Evolutionary conservation across 2,888 invertebrate genomes (phyloP).

Genomic region (Stegana nigrithorax): DNA sequence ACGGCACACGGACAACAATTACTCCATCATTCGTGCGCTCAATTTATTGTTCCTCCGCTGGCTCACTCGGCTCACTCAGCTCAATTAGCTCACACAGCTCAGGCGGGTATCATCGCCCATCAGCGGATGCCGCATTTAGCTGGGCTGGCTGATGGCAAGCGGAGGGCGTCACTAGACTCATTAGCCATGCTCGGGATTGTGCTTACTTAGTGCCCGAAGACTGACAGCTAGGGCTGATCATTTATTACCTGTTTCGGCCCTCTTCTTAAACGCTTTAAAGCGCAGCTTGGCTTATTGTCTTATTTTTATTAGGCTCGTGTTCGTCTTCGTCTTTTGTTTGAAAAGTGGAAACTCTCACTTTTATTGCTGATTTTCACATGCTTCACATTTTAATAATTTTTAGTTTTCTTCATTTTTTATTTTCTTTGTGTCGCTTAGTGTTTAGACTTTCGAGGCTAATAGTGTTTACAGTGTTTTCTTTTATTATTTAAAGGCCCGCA

Average conservation of each 20-base stretch:
- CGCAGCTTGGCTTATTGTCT: too few relatives aligned
- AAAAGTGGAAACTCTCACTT: conserved; percentile 62
- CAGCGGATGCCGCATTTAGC: not conserved
- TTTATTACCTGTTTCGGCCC: not conserved
- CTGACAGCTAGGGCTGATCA: not conserved
- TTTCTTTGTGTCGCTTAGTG: conserved; percentile 33
- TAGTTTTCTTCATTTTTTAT: conserved; percentile 1
- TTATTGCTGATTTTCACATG: conserved; percentile 56
- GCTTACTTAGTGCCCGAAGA: not conserved
- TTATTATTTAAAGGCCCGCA: not conserved
- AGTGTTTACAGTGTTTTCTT: not conserved
- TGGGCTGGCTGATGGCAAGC: not conserved
- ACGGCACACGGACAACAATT: not conserved
- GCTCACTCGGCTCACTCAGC: not conserved
- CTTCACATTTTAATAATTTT: not conserved
- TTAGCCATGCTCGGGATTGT: not conserved
- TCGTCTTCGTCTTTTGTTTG: conserved; percentile 1
- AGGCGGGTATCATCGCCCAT: not conserved
- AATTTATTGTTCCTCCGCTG: too few relatives aligned
- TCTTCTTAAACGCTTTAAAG: too few relatives aligned
- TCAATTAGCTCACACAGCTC: not conserved
- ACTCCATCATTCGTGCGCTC: not conserved
- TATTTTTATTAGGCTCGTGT: conserved; percentile 23
- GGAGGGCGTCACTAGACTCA: conserved; percentile 6
- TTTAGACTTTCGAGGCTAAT: conserved; percentile 48